A percentile compares a stretch with the other conserved stretches of the same genome.
Evolutionary conservation across 2,797 vertebrate species (phyloP).

Genomic region (Rhinogobio ventralis): DNA sequence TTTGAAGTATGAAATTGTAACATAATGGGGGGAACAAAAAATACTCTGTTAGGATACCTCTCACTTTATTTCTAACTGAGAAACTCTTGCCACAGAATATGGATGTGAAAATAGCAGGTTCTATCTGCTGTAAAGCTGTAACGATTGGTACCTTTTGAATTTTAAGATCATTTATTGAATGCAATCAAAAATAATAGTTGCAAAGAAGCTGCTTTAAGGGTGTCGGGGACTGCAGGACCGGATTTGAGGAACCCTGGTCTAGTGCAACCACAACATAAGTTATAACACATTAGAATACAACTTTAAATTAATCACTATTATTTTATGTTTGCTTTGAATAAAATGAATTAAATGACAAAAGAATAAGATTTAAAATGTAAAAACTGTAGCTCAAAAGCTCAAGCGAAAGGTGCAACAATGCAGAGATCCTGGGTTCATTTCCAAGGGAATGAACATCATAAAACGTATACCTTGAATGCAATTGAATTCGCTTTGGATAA

Average conservation of each 20-base stretch:
- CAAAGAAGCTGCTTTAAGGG: background rate
- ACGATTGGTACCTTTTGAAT: background rate
- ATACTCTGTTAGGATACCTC: background rate
- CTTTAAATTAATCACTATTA: background rate
- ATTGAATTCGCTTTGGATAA: background rate
- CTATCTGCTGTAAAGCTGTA: background rate
- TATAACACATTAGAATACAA: background rate
- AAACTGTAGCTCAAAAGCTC: background rate
- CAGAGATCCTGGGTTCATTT: background rate
- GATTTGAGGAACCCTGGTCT: no score
- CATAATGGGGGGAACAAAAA: constrained; percentile 9
- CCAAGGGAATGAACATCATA: background rate
- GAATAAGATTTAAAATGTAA: background rate
- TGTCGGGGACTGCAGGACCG: no score
- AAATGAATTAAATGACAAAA: background rate
- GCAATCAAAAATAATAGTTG: background rate
- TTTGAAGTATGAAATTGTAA: constrained; percentile 48
- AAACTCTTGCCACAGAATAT: background rate
- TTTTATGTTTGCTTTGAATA: background rate
- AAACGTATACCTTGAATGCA: background rate
- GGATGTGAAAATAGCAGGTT: background rate
- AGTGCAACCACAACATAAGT: no score
- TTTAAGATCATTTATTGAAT: background rate
- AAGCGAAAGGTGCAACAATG: no score
- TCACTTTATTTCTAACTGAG: background rate